Base-by-base conservation (phyloP, 1,140 invertebrate species). In the Nautilus pompilius region DNA sequence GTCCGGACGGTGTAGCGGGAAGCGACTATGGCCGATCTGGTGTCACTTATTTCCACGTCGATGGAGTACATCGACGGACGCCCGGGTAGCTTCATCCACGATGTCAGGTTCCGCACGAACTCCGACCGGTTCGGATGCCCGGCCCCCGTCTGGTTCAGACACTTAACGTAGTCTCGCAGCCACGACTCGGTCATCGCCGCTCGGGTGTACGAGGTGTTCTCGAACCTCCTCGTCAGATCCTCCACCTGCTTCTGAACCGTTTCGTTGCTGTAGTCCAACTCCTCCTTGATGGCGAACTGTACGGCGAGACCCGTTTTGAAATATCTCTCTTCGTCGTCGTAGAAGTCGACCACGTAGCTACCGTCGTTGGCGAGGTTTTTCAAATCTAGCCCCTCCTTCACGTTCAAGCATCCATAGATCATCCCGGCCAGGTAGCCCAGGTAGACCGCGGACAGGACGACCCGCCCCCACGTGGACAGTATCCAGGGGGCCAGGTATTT, bases 31-130 rank as follows among this genome's bases (percentile, higher is more conserved):
- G 86, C 85, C 22, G 90, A 87, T 0, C 87, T 86, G 17, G 87
- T 85, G 13, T 91, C 87, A 68, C 92, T 91, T 66, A 95, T 92
- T 70, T 89, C 90, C 0, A 96, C 90, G 75, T 96, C 94, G 48
- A 93, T 80, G 3, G 89, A 89, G 72, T 90, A 70, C 20, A 73
- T 48, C 6, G 70, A 68, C 30, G 72, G 73, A 28, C 66, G 63
- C 13, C 77, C 66, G 60, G 84, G 84, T 79, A 90, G 89, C 65
- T 92, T 87, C 79, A 90, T 90, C 0, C 96, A 81, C 0, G 87
- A 87, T n/a, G 88, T 83, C 26, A 93, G 88, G 74, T 95, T 96
- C n/a, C 85, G 84, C 34, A 85, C 80, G 81, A 92, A 32, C 5
- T 48, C 51, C n/a, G 45, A 20, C 22, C 41, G 17, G 6, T 32